Conservation (phyloP, 1,140 invertebrate genomes). For the Drosophila cardini region DNA sequence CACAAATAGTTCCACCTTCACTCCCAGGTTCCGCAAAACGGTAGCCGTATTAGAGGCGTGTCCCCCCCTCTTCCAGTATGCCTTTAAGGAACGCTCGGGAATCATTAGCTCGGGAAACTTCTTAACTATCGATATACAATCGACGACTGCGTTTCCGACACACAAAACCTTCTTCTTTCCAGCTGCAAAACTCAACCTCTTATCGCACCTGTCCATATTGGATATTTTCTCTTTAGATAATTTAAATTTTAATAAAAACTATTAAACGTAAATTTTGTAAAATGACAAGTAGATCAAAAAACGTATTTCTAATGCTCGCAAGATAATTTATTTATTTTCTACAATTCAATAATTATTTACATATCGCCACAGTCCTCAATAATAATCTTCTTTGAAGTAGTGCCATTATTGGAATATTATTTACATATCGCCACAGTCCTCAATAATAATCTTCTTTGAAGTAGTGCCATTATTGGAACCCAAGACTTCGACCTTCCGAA, state of each 20-base stretch:
- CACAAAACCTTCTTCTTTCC: constrained; percentile 65
- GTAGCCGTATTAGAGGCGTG: constrained; percentile 90
- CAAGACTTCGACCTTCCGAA: constrained; percentile 92
- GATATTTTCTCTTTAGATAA: neutral
- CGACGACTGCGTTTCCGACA: constrained; percentile 85
- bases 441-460: constrained; percentile 91
- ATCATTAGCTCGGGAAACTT: constrained; percentile 84
- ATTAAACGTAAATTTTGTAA: neutral
- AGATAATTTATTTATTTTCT: neutral
- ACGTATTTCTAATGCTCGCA: neutral
- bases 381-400: constrained; percentile 92
- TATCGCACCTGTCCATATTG: neutral
- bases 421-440: constrained; percentile 92
- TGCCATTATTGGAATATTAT: constrained; percentile 91
- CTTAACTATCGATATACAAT: constrained; percentile 85
- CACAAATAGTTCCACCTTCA: constrained; percentile 86
- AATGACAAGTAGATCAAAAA: neutral
- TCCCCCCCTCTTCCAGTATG: constrained; percentile 88
- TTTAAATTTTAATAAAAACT: neutral
- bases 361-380: constrained; percentile 86
- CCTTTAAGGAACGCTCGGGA: constrained; percentile 85
- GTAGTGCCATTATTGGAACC: constrained; percentile 94
- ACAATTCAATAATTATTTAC: neutral
- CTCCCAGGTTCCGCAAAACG: constrained; percentile 87
- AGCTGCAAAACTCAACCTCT: constrained; percentile 29